Base-by-base conservation (phyloP, 2,888 invertebrate species). In the Julus scandinavius region DNA sequence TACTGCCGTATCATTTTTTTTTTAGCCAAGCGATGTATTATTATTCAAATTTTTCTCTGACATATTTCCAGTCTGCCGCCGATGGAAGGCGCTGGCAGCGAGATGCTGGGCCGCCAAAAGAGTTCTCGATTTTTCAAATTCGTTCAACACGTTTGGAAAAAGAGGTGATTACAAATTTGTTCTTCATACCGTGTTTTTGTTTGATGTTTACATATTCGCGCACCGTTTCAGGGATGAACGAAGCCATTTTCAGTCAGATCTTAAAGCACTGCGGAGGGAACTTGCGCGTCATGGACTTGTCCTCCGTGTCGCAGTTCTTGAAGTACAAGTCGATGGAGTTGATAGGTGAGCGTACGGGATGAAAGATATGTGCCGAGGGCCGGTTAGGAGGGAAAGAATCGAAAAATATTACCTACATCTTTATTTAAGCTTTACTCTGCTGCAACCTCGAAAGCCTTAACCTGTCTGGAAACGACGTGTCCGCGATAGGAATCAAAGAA, bases 41-140 rank as follows among this genome's bases (percentile, higher is more conserved):
- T 15, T 63, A 20, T 72, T 72, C 20, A 20, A 7, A 72, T 20
- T 72, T 20, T 72, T 11, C 54, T 17, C 54, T 17, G 54, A 3
- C 11, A n/a, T 3, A 38, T 86, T 50, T 20, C 3, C 54, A 87
- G 87, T 87, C 0, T 87, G 72, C 9, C 17, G 11, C 2, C 80
- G 20, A 1, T 87, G 72, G 72, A 40, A 63, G n/a, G 7, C 1
- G 11, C 5, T 80, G 6, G 45, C 80, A 5, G 41, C 80, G 15
- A n/a, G 41, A 20, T 87, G 87, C 29, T 87, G 63, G 87, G 80
- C 72, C 45, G 17, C 72, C 45, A 87, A 87, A 41, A 49, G 45
- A 15, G 17, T 41, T 20, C 41, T 87, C 13, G 40, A 63, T n/a
- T 87, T 87, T 29, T 17, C 41, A 11, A 87, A 87, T 40, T 15